A percentile compares a stretch with the other conserved stretches of the same genome.
Evolutionary conservation across 2,888 invertebrate genomes (phyloP).

Genomic region (Serrognathus titanus): DNA sequence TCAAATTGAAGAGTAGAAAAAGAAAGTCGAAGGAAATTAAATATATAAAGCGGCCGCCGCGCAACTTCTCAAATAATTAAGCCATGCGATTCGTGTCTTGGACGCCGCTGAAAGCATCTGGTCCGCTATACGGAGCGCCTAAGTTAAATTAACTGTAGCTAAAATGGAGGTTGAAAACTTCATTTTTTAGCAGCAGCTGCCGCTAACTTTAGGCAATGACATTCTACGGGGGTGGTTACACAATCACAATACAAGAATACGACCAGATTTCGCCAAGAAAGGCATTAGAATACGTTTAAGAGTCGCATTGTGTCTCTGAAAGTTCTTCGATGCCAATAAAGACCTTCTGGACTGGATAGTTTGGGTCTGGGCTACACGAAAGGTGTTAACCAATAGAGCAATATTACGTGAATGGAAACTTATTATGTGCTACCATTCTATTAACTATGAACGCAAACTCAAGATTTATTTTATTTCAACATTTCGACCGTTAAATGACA

Average conservation of each 20-base stretch:
- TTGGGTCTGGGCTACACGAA: conserved; percentile 7
- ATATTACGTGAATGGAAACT: conserved; percentile 17
- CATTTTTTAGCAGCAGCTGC: conserved; percentile 50
- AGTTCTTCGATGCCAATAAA: conserved; percentile 6
- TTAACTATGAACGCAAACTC: conserved; percentile 12
- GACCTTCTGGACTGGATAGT: conserved; percentile 7
- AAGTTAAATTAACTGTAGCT: conserved; percentile 52
- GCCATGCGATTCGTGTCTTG: neutral
- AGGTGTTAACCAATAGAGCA: conserved; percentile 28
- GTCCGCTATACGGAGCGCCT: conserved; percentile 23
- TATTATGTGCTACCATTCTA: conserved; percentile 17
- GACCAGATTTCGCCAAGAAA: conserved; percentile 43
- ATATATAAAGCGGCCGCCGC: neutral
- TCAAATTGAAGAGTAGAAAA: neutral
- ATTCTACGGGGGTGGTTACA: conserved; percentile 50
- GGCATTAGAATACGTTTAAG: conserved; percentile 47
- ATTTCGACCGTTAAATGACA: conserved; percentile 33
- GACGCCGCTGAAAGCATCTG: conserved; percentile 16
- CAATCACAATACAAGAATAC: conserved; percentile 48
- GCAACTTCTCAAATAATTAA: neutral
- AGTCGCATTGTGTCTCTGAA: conserved; percentile 31
- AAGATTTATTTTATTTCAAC: conserved; percentile 20
- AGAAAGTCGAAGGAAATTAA: neutral
- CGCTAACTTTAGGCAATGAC: conserved; percentile 41
- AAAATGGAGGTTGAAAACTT: conserved; percentile 51